These are phyloP conservation scores for Hippocampus zosterae DNA, from an alignment of 2,113 vertebrate genomes.

Conservation along the genomic window DNA sequence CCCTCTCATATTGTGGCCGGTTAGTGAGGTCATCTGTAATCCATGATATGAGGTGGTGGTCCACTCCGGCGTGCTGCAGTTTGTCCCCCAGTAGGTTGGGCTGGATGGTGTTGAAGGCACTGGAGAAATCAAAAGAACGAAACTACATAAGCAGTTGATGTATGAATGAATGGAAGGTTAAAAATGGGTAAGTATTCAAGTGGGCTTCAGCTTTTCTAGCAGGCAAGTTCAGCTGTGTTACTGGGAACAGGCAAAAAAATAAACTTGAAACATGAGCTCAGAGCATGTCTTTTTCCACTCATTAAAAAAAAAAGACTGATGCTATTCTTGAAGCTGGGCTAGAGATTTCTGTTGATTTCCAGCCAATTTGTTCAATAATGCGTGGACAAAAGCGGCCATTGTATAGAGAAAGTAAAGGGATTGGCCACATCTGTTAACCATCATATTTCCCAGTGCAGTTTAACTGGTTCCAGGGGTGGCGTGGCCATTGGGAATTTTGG, in stretches of 20 bases:
- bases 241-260: neutral
- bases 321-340: neutral
- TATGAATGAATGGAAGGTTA: neutral
- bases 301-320: neutral
- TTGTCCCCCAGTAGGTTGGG: too few species aligned
- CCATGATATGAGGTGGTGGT: too few species aligned
- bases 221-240: neutral
- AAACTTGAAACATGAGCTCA: slow-evolving; percentile 29
- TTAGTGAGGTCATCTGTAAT: too few species aligned
- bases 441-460: slow-evolving; percentile 8
- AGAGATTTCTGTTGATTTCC: slow-evolving; percentile 1
- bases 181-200: neutral
- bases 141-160: neutral
- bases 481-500: too few species aligned
- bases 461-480: slow-evolving; percentile 6
- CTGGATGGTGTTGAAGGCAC: too few species aligned
- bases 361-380: slow-evolving; percentile 1
- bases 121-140: neutral
- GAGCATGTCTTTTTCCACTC: slow-evolving; percentile 16
- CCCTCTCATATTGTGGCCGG: too few species aligned
- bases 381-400: slow-evolving; percentile 27
- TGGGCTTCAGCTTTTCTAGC: neutral
- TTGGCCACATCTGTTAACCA: slow-evolving; percentile 18
- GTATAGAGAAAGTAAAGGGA: slow-evolving; percentile 9
- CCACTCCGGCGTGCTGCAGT: too few species aligned